These are phyloP conservation scores for Caenorhabditis zanzibari DNA, from an alignment of 2,888 invertebrate genomes.

Conservation along the genomic window DNA sequence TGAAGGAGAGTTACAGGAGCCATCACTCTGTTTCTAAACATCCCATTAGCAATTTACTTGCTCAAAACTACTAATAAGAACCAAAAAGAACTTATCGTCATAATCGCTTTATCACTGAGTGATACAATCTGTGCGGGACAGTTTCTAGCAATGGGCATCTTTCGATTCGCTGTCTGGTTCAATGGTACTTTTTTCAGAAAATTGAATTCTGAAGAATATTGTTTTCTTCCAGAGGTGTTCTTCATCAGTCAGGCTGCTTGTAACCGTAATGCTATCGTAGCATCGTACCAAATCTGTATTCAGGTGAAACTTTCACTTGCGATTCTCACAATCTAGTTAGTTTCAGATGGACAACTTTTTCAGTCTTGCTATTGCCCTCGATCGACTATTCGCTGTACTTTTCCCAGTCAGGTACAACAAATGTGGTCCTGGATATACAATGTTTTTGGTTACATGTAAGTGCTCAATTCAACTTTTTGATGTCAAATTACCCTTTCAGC, in stretches of 20 bases:
- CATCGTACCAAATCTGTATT: constrained; percentile 55
- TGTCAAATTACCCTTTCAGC: constrained; percentile 28
- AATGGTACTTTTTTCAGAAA: too few species aligned
- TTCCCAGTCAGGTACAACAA: constrained; percentile 48
- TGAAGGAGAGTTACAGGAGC: constrained; percentile 33
- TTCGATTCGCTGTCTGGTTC: constrained; percentile 52
- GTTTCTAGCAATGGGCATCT: constrained; percentile 56
- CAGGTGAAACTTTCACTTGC: constrained; percentile 50
- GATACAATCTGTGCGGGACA: constrained; percentile 53
- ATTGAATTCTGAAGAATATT: too few species aligned
- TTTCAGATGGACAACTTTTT: constrained; percentile 60
- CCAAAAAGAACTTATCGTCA: constrained; percentile 61
- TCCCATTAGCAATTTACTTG: constrained; percentile 47
- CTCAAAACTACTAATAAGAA: constrained; percentile 52
- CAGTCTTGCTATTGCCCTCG: constrained; percentile 36
- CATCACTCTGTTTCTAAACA: constrained; percentile 43
- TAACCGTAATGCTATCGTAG: constrained; percentile 38
- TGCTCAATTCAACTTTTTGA: neutral
- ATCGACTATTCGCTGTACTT: constrained; percentile 47
- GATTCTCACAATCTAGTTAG: too few species aligned
- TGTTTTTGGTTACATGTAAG: constrained; percentile 43
- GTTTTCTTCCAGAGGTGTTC: constrained; percentile 18
- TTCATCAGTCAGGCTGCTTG: constrained; percentile 50
- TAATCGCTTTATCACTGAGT: constrained; percentile 48
- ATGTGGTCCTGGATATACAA: constrained; percentile 41